Base-by-base conservation (phyloP, 2,113 vertebrate species). In the Oreochromis niloticus region DNA sequence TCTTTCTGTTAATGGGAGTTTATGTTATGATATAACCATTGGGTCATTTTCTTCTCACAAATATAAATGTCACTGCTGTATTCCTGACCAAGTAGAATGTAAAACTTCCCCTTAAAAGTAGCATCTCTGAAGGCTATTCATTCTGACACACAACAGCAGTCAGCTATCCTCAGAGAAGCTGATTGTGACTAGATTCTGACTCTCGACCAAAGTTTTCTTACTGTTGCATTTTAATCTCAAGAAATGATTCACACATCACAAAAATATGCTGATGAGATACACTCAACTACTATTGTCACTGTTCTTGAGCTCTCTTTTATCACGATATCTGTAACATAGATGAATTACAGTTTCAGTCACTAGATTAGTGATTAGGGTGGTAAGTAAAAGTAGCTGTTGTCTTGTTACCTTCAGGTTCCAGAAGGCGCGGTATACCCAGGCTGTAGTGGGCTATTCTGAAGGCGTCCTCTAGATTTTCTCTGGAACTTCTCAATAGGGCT, bases 391-490 rank as follows among this genome's bases (percentile, higher is more conserved):
- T 75, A 75, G 43, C 71, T 75, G 14, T 32, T 8, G 56, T 46
- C 9, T 56, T 30, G 84, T 82, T 96, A 99, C 98, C 98, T 95
- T 99, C 98, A 2, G 98, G 97, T 87, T 99, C 98, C 24, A 99
- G 96, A 7, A 99, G 97, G 80, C 97, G 97, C 80, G 98, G 97
- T 75, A 99, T 98, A 39, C 97, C 97, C 80, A 99, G 96, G 85
- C 96, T 97, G 19, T 96, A 97, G 19, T 98, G 97, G 1, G 98
- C 98, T 17, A 97, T 97, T 91, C 95, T 96, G 94, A 99, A 99
- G 7, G 98, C 98, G 66, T 98, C 97, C 91, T 99, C 98, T 2
- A 99, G 94, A 63, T 99, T 99, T 41, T 98, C 97, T 86, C 95
- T 95, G 57, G 97, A 84, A 0, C 96, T 95, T 89, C 97, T 97